A percentile compares a stretch with the other conserved stretches of the same genome.
phyloP scores from a whole-genome alignment of 2,113 vertebrate genomes.

The Calonectris borealis region DNA sequence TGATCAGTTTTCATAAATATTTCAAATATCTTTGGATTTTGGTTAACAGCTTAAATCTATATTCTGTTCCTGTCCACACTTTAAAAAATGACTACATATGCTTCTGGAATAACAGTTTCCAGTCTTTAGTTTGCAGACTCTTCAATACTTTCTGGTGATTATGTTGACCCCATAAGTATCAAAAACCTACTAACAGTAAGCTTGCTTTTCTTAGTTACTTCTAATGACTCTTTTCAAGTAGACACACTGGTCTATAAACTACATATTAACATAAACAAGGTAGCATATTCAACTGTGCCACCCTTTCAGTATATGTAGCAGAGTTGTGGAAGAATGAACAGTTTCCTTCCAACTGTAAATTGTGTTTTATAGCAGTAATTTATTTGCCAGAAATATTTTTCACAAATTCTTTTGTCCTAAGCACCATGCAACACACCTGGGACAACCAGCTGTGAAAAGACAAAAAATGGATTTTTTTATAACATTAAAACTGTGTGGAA shows the following conservation, averaged over 20 bases:
- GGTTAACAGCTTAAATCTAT: background rate
- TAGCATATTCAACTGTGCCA: background rate
- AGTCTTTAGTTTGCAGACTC: background rate
- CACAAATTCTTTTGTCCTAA: background rate
- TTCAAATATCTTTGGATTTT: background rate
- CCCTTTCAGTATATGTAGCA: background rate
- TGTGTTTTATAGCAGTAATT: background rate
- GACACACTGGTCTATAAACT: background rate
- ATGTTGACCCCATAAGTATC: background rate
- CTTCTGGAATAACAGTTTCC: background rate
- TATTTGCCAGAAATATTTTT: background rate
- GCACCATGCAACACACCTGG: background rate
- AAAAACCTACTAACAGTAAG: background rate
- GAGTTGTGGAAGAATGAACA: background rate
- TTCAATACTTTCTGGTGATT: background rate
- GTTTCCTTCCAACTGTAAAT: background rate
- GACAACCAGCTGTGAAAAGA: background rate
- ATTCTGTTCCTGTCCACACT: background rate
- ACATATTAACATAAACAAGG: background rate
- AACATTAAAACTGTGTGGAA: background rate
- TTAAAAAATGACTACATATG: background rate
- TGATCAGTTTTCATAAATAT: background rate
- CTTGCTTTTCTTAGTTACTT: background rate
- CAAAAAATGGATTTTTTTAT: background rate
- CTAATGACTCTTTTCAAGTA: background rate